Conservation (phyloP, 1,140 invertebrate genomes). For the Wiebesia pumilae region DNA sequence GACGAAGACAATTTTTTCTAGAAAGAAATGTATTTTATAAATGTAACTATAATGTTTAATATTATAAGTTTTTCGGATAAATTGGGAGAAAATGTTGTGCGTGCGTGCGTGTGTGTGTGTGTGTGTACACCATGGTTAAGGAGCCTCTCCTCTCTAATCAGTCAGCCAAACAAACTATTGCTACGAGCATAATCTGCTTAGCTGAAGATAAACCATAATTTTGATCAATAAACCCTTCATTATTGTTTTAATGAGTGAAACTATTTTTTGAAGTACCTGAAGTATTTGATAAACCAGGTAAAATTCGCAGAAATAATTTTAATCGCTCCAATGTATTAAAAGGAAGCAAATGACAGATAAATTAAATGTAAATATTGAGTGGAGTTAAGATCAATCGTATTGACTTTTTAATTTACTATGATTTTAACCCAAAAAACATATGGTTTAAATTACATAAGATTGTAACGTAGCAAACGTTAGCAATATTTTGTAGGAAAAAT, state of each 20-base stretch:
- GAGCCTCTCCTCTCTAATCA: not conserved
- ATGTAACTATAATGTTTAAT: too few relatives aligned
- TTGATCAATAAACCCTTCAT: constrained; percentile 37
- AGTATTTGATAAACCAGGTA: not conserved
- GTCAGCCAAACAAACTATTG: not conserved
- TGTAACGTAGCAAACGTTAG: too few relatives aligned
- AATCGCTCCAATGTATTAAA: not conserved
- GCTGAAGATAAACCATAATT: constrained; percentile 21
- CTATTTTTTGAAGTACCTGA: not conserved
- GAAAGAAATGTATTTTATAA: too few relatives aligned
- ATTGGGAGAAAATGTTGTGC: not conserved
- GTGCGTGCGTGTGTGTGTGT: too few relatives aligned
- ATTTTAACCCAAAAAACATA: too few relatives aligned
- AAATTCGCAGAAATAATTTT: not conserved
- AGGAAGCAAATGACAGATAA: not conserved
- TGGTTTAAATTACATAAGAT: too few relatives aligned
- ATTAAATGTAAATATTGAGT: not conserved
- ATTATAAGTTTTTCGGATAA: too few relatives aligned
- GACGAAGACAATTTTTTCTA: not conserved
- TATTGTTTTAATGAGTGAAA: constrained; percentile 41
- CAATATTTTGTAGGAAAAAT: too few relatives aligned
- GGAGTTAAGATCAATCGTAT: not conserved
- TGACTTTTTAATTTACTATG: not conserved
- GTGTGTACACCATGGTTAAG: too few relatives aligned
- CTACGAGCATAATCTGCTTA: constrained; percentile 28